Percentiles rank a stretch among this genome's conserved stretches.
Conservation (phyloP, 2,888 invertebrate species). For the Hypsopygia costalis region DNA sequence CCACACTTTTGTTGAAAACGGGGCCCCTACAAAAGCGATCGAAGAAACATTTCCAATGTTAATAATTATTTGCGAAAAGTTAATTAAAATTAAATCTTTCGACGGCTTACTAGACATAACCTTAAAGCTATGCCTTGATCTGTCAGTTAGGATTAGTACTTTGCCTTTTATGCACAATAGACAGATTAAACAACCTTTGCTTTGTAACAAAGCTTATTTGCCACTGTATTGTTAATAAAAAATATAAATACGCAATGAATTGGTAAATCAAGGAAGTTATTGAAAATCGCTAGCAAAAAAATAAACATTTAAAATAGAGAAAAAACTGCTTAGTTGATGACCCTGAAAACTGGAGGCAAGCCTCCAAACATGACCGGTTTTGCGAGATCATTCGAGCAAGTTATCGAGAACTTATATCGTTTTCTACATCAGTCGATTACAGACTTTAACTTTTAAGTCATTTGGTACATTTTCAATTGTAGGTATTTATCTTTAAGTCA, state of each 20-base stretch:
- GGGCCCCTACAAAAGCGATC: too few species aligned
- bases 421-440: conserved; percentile 12
- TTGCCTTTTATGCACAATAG: too few species aligned
- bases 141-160: too few species aligned
- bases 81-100: too few species aligned
- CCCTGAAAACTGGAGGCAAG: conserved; percentile 54
- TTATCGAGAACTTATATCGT: conserved; percentile 9
- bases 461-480: conserved; percentile 15
- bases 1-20: too few species aligned
- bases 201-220: too few species aligned
- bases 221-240: too few species aligned
- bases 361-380: conserved; percentile 59
- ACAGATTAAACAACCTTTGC: too few species aligned
- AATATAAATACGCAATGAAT: conserved; percentile 12
- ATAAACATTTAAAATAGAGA: conserved; percentile 9
- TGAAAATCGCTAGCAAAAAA: conserved; percentile 12
- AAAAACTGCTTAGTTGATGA: conserved; percentile 30
- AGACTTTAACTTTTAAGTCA: conserved; percentile 5
- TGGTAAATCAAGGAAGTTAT: conserved; percentile 13
- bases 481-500: conserved; percentile 13
- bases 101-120: too few species aligned
- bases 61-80: too few species aligned
- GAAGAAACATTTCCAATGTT: too few species aligned
- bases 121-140: too few species aligned
- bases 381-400: conserved; percentile 38